A percentile compares a stretch with the other conserved stretches of the same genome.
phyloP scores from a whole-genome alignment of 2,113 vertebrate genomes.

The Willisornis vidua region DNA sequence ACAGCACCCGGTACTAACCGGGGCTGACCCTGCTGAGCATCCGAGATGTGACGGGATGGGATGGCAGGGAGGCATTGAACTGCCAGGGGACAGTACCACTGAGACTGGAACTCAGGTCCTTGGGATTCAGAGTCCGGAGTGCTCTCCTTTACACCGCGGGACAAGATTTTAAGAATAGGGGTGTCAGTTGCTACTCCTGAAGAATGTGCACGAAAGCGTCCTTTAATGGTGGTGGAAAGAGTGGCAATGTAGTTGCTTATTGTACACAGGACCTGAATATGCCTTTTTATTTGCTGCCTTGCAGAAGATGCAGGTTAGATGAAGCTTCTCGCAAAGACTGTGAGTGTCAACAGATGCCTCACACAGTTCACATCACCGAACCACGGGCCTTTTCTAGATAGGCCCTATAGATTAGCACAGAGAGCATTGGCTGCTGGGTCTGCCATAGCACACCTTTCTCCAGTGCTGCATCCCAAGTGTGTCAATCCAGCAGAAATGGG shows the following conservation, averaged over 20 bases:
- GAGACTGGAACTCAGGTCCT: too few species aligned
- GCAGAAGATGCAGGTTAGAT: neutral
- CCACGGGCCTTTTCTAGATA: neutral
- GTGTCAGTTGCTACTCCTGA: neutral
- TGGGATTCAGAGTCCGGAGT: too few species aligned
- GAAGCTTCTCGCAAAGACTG: neutral
- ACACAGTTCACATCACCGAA: accelerated
- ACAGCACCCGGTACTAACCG: too few species aligned
- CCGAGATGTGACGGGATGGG: too few species aligned
- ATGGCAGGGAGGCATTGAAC: too few species aligned
- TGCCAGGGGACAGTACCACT: too few species aligned
- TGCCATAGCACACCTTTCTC: neutral
- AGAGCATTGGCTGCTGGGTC: accelerated
- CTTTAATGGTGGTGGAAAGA: neutral
- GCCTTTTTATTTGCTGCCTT: neutral
- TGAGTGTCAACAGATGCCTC: neutral
- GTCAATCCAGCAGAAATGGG: neutral
- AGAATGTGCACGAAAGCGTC: neutral
- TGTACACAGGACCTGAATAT: accelerated
- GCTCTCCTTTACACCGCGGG: too few species aligned
- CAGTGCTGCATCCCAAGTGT: neutral
- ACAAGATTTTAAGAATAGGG: neutral
- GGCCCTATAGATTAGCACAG: accelerated
- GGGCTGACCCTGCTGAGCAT: too few species aligned
- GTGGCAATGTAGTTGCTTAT: neutral